Base-by-base conservation (phyloP, 2,113 vertebrate species). In the Todiramphus chloris region DNA sequence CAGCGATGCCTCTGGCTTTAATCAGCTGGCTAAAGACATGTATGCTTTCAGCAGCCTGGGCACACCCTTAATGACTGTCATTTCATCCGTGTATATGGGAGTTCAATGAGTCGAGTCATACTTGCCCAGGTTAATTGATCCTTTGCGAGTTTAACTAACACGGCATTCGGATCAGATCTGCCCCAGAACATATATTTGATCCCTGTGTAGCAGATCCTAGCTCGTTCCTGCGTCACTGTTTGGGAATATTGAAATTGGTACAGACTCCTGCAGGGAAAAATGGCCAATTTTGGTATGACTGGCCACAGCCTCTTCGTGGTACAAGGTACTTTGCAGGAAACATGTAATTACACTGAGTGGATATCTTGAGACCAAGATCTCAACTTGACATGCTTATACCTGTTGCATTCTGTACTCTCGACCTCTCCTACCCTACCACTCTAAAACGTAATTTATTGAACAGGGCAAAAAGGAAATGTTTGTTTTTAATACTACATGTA, bases 301-400 rank as follows among this genome's bases (percentile, higher is more conserved):
- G 43, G 30, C 41, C 25, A 9, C 56, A 50, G 51, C 17, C 41
- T 28, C 35, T 75, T 56, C 13, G 2, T 8, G 21, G 44, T 9
- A 50, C 30, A 50, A 44, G 75, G 46, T 28, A 15, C 20, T 55
- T 25, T 64, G 48, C 10, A 11, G 55, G 48, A 50, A 48, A 20
- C 0, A 4, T 3, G 24, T 44, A 39, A 56, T 4, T 39, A 15
- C 64, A 31, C 27, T 5, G 11, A 31, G 17, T 12, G 27, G 15
- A 59, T 9, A 16, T 5, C 33, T 23, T 4, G 35, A 62, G 33
- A 25, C 12, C 11, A 21, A 28, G 41, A 16, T 66, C 56, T 55
- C 14, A 9, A 5, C 13, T 48, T 28, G 18, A 33, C 2, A 0
- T 25, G 31, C 31, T 21, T 16, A 6, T 8, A 2, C 1, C 0